Evolutionary conservation across 1,140 invertebrate genomes (phyloP), one percentile per base, ranked within the genome.

Genomic region (Magallana ariakensis): DNA sequence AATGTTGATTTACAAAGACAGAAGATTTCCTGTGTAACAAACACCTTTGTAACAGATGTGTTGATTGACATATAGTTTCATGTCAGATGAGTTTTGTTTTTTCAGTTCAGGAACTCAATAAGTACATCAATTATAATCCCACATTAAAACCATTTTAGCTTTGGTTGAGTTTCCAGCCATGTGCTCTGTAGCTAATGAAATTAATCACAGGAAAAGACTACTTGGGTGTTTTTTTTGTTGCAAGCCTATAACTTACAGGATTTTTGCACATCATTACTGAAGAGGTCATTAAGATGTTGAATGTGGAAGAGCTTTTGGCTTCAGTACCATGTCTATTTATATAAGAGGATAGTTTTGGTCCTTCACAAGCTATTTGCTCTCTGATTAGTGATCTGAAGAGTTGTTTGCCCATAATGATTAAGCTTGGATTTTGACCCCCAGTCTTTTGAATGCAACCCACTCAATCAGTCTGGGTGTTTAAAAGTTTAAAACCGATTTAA

Each of bases 281-380:
- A 75, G 66, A 75, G 66, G 66, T 75, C 66, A 46, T 46, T 46
- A 46, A 46, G 33, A 46, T 46, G 33, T 46, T 46, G 33, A 46
- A 46, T 46, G 33, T 46, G 33, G 33, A 46, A 46, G 33, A 46
- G 33, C 33, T 5, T 46, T 46, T 46, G 33, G 66, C 22, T 19
- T 75, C 5, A 26, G 22, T n/a, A 46, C 58, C n/a, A 26, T 26
- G 22, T 75, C 13, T 75, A 75, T 75, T 19, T 75, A 13, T 75
- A 2, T 75, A 33, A 75, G 66, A 75, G 66, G 66, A 75, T 75
- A 75, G 66, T 75, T 33, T 22, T 26, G 22, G 66, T 75, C 22
- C 66, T 75, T 22, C 33, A 75, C 22, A 75, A 75, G 22, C 22
- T 75, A 26, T 75, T 75, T 75, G 66, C 66, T 75, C 33, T 75